phyloP scores from a whole-genome alignment of 30 jellyfish, hydroid and myxozoan genomes.

The Pseudorhiza aurosa region DNA sequence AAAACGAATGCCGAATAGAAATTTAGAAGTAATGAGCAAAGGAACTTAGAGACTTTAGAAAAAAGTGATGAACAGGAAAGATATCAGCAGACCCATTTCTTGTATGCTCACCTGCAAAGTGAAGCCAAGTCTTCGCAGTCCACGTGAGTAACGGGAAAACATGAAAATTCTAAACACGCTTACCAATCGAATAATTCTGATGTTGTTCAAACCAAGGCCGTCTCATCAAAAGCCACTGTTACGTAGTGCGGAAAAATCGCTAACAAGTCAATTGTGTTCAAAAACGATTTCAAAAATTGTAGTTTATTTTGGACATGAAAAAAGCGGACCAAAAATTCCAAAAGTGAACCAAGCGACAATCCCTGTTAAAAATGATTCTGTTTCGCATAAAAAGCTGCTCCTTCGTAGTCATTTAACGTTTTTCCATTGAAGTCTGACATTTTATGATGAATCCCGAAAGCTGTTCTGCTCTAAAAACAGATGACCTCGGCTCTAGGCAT shows the following conservation, averaged over 20 bases:
- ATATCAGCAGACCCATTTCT: slow-evolving; percentile 90
- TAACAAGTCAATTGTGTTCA: slow-evolving; percentile 80
- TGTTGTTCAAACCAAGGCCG: slow-evolving; percentile 77
- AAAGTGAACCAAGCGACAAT: slow-evolving; percentile 93
- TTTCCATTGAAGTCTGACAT: too few relatives aligned
- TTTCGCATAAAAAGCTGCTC: too few relatives aligned
- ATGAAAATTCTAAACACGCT: slow-evolving; percentile 93
- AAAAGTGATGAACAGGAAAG: slow-evolving; percentile 86
- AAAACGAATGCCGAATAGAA: too few relatives aligned
- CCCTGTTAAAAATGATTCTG: too few relatives aligned
- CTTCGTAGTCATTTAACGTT: too few relatives aligned
- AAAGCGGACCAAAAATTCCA: slow-evolving; percentile 81
- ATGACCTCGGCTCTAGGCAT: too few relatives aligned
- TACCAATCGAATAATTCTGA: slow-evolving; percentile 88
- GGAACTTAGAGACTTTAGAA: too few relatives aligned
- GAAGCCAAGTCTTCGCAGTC: slow-evolving; percentile 89
- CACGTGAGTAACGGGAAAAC: slow-evolving; percentile 94
- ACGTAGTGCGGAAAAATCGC: slow-evolving; percentile 89
- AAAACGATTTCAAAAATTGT: slow-evolving; percentile 67
- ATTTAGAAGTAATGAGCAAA: too few relatives aligned
- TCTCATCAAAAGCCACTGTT: slow-evolving; percentile 72
- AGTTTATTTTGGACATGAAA: slow-evolving; percentile 80
- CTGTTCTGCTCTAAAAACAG: too few relatives aligned
- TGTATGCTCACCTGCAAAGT: slow-evolving; percentile 91
- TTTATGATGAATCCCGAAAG: too few relatives aligned